Conservation (phyloP, 35 echinoderm and acorn worm genomes). For the Antedon bifida region DNA sequence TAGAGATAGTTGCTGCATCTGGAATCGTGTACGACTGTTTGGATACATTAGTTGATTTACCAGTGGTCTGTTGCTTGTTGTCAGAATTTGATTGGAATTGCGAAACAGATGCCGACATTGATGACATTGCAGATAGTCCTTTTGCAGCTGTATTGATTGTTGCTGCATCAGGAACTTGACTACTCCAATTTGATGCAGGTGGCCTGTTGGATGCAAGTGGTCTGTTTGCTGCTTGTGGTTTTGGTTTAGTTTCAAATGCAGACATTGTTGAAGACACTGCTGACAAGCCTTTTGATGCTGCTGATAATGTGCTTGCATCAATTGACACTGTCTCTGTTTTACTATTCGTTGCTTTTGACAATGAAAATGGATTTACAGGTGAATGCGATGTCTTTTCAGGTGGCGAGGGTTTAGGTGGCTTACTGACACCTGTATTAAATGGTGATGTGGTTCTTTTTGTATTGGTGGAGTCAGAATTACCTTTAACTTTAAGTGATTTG, state of each 20-base stretch:
- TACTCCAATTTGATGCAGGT: neutral
- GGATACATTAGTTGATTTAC: neutral
- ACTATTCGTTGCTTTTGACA: neutral
- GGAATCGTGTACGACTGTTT: neutral
- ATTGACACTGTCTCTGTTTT: neutral
- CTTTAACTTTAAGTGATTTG: neutral
- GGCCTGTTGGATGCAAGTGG: neutral
- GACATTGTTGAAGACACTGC: neutral
- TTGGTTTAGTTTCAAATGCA: neutral
- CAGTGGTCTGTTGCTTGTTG: neutral
- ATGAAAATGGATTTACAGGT: neutral
- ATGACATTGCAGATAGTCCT: neutral
- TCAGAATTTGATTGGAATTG: neutral
- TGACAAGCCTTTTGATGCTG: neutral
- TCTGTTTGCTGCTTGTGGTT: neutral
- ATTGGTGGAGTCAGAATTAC: neutral
- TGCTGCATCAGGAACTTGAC: neutral
- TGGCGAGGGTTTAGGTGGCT: neutral
- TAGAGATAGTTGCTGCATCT: neutral
- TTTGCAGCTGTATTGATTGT: neutral
- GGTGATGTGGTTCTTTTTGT: neutral
- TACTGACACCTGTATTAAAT: neutral
- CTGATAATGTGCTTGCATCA: neutral
- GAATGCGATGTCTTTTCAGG: neutral
- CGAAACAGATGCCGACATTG: neutral